These are phyloP conservation scores for Gallinago media DNA, from an alignment of 2,113 vertebrate species.

Conservation along the genomic window DNA sequence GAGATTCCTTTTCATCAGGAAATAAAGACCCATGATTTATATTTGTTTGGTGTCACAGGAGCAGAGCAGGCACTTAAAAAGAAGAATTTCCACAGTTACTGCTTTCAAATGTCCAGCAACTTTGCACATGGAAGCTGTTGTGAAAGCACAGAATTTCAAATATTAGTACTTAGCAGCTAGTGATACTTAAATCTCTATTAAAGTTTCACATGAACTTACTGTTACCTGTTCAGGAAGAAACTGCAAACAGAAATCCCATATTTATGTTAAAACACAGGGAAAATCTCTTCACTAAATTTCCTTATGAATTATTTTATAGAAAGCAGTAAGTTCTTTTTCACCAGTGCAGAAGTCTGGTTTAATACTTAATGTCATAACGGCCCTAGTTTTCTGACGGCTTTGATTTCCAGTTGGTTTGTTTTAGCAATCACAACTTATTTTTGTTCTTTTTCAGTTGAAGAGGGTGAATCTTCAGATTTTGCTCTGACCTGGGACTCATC, in stretches of 20 bases:
- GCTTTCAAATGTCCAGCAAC: background rate
- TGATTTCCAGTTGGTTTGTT: background rate
- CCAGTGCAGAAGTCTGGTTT: constrained; percentile 9
- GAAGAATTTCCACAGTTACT: background rate
- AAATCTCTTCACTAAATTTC: background rate
- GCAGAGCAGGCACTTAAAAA: background rate
- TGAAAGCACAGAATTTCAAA: background rate
- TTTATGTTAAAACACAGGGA: background rate
- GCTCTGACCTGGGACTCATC: constrained; percentile 91
- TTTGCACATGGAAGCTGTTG: background rate
- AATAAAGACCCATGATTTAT: background rate
- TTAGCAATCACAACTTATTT: constrained; percentile 59
- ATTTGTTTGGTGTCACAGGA: background rate
- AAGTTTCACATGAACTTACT: background rate
- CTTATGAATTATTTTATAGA: constrained; percentile 18
- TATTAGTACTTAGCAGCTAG: background rate
- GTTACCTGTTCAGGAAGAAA: background rate
- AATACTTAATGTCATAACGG: constrained; percentile 10
- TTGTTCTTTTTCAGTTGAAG: constrained; percentile 88
- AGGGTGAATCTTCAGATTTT: constrained; percentile 93
- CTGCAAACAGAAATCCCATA: background rate
- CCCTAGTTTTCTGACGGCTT: background rate
- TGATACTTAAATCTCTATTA: background rate
- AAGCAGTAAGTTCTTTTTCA: constrained; percentile 5
- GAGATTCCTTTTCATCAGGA: background rate